These are phyloP conservation scores for Microcebus murinus DNA, from an alignment of 2,113 vertebrate genomes.

Conservation along the genomic window DNA sequence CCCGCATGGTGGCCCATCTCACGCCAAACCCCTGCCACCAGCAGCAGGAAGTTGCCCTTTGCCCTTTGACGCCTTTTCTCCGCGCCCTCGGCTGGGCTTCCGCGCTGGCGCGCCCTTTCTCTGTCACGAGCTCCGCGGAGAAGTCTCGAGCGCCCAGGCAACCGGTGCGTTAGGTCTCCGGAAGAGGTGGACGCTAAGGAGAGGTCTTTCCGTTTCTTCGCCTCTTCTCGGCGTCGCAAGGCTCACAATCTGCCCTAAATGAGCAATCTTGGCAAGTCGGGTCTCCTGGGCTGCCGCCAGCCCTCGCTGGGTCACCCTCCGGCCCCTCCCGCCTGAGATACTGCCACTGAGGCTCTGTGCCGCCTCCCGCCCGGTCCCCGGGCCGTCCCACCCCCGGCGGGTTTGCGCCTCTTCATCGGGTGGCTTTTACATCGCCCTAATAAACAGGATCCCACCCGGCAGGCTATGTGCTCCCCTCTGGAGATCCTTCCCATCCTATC, in stretches of 20 bases:
- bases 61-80: neutral
- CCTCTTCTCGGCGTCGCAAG: neutral
- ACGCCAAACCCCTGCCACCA: neutral
- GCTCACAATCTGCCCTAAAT: neutral
- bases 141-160: neutral
- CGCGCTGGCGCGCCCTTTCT: neutral
- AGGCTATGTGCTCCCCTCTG: too few species aligned
- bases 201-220: neutral
- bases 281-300: neutral
- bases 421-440: neutral
- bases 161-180: neutral
- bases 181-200: neutral
- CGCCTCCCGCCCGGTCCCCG: too few species aligned
- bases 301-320: too few species aligned
- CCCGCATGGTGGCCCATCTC: too few species aligned
- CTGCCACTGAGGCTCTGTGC: rapidly evolving
- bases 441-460: too few species aligned
- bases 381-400: too few species aligned
- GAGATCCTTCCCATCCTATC: too few species aligned
- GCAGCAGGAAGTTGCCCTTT: neutral
- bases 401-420: too few species aligned
- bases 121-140: neutral
- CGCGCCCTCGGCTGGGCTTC: rapidly evolving
- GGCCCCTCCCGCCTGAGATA: neutral
- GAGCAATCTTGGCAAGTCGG: neutral